Evolutionary conservation across 1,140 invertebrate genomes (phyloP), one percentile per base, ranked within the genome.

Genomic region (Pogonomyrmex barbatus): DNA sequence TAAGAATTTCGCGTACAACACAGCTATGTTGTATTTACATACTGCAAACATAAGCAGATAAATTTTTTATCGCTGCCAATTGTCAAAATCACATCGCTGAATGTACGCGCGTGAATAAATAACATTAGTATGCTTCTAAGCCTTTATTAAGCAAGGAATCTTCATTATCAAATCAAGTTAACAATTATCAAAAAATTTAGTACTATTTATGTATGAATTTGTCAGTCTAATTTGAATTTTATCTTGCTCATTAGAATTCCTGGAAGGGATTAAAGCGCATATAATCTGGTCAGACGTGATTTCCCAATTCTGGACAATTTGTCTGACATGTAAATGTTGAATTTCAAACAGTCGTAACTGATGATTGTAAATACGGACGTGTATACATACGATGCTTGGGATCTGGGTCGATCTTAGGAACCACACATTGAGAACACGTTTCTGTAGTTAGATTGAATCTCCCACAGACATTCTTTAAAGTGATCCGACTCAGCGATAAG

Each of bases 51-150:
- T 87, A 86, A 78, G 67, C 78, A 84, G 73, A 93, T 92, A 91
- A 92, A 92, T 90, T 93, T 88, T 47, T 68, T 24, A 68, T 50
- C 79, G 83, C 85, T 75, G 56, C 85, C 76, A 85, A 83, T 24
- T 92, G 90, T 92, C 89, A 92, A 92, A 92, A 89, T 85, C 58
- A 24, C 33, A 87, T 82, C 71, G 84, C 85, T 91, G 88, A 87
- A 89, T 88, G 87, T 90, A 88, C 87, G 82, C 73, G 84, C 87
- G 60, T 77, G 85, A 88, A 88, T 89, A 88, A 88, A 88, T 89
- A 88, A 90, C 89, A 90, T 89, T n/a, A 2, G 30, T 6, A n/a
- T 47, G 52, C 14, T 12, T 47, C 17, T 10, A 36, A 60, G 6
- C n/a, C 36, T 8, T 36, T 33, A 14, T 2, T 3, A 6, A 24